Percentiles rank a stretch among this genome's conserved stretches.
Conservation (phyloP, 2,888 invertebrate species). For the Ichneumoninae sp. region DNA sequence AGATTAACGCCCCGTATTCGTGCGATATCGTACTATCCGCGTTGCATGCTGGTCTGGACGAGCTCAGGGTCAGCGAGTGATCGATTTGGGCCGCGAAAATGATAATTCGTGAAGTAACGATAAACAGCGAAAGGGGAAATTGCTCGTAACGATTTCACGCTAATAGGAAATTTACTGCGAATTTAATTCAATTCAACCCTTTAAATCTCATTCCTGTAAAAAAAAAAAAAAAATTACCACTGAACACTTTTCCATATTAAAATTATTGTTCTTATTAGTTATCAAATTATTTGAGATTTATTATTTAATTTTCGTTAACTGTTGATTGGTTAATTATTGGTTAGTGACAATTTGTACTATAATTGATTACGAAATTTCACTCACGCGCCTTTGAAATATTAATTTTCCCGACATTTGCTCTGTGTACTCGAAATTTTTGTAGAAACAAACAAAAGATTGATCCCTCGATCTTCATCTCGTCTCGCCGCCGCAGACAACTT, state of each 20-base stretch:
- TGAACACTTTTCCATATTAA: background rate
- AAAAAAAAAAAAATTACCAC: background rate
- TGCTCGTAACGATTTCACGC: conserved; percentile 11
- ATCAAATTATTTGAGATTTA: background rate
- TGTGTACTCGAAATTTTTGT: background rate
- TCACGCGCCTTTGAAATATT: too few species aligned
- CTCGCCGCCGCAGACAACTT: conserved; percentile 2
- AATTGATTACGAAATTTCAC: background rate
- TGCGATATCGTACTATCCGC: conserved; percentile 29
- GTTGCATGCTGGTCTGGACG: background rate
- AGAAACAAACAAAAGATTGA: background rate
- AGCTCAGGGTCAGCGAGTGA: conserved; percentile 59
- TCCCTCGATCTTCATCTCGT: background rate
- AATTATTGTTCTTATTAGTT: background rate
- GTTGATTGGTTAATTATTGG: too few species aligned
- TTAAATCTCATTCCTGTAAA: background rate
- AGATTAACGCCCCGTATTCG: conserved; percentile 31
- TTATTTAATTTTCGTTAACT: background rate
- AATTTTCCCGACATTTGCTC: background rate
- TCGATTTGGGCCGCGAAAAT: conserved; percentile 34
- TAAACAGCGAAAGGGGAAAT: conserved; percentile 34
- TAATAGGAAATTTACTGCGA: background rate
- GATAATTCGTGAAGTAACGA: conserved; percentile 59
- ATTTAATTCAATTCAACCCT: background rate
- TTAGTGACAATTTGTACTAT: too few species aligned